A percentile compares a stretch with the other conserved stretches of the same genome.
phyloP scores from a whole-genome alignment of 1,140 invertebrate genomes.

The Anastrepha ludens region DNA sequence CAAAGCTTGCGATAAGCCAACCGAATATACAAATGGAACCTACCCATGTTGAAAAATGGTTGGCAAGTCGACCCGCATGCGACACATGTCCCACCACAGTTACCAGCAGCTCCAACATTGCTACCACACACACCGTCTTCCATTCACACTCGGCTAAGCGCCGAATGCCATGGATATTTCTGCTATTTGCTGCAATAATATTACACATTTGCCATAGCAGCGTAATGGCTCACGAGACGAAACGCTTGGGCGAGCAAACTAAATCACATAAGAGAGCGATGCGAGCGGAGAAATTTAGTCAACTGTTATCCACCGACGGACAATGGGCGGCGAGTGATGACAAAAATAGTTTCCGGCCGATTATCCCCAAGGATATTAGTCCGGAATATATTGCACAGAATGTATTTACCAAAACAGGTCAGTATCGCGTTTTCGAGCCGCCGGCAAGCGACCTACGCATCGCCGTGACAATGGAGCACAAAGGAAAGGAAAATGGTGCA shows the following conservation, averaged over 20 bases:
- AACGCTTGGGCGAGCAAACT: not conserved
- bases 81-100: not conserved
- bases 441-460: conserved; percentile 66
- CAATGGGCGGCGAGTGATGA: conserved; percentile 57
- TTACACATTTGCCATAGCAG: not conserved
- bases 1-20: no score
- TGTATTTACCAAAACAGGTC: conserved; percentile 69
- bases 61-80: not conserved
- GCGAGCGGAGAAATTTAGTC: conserved; percentile 39
- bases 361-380: conserved; percentile 67
- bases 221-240: not conserved
- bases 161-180: not conserved
- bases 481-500: conserved; percentile 8
- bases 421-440: conserved; percentile 70
- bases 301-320: conserved; percentile 29
- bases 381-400: conserved; percentile 71
- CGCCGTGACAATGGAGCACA: conserved; percentile 61
- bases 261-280: not conserved
- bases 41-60: no score
- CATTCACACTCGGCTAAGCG: no score
- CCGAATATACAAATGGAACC: no score
- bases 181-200: not conserved
- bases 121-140: not conserved
- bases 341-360: conserved; percentile 67
- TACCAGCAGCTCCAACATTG: not conserved